Conservation (phyloP, 2,888 invertebrate species). For the Dyspetes luteomarginatus region DNA sequence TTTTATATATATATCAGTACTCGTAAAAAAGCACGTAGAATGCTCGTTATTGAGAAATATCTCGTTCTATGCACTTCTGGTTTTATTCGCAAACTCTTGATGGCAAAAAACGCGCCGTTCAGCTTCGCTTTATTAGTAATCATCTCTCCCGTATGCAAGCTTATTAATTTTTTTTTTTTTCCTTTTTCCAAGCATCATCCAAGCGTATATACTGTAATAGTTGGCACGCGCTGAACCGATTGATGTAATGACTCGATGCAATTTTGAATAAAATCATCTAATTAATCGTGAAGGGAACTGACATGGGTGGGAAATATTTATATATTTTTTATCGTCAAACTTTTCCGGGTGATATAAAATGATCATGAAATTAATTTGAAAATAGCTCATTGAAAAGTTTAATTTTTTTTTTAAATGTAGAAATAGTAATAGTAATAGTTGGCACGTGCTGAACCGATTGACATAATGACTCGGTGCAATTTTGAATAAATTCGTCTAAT, state of each 20-base stretch:
- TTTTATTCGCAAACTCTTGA: neutral
- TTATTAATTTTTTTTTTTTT: slow-evolving; percentile 6
- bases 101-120: neutral
- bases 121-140: slow-evolving; percentile 45
- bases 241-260: slow-evolving; percentile 60
- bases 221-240: slow-evolving; percentile 58
- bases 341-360: no score
- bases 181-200: slow-evolving; percentile 18
- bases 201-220: slow-evolving; percentile 14
- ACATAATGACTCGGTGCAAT: slow-evolving; percentile 60
- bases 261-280: slow-evolving; percentile 50
- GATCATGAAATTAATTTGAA: no score
- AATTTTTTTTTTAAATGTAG: no score
- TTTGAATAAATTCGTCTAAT: slow-evolving; percentile 54
- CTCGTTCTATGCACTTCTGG: neutral
- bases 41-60: slow-evolving; percentile 20
- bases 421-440: no score
- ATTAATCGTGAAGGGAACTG: slow-evolving; percentile 52
- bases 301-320: neutral
- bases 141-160: neutral
- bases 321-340: neutral
- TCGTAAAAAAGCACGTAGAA: slow-evolving; percentile 8
- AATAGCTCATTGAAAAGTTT: no score
- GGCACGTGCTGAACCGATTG: slow-evolving; percentile 58
- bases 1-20: no score